Base-by-base conservation (phyloP, 2,797 vertebrate species). In the Urophycis tenuis region DNA sequence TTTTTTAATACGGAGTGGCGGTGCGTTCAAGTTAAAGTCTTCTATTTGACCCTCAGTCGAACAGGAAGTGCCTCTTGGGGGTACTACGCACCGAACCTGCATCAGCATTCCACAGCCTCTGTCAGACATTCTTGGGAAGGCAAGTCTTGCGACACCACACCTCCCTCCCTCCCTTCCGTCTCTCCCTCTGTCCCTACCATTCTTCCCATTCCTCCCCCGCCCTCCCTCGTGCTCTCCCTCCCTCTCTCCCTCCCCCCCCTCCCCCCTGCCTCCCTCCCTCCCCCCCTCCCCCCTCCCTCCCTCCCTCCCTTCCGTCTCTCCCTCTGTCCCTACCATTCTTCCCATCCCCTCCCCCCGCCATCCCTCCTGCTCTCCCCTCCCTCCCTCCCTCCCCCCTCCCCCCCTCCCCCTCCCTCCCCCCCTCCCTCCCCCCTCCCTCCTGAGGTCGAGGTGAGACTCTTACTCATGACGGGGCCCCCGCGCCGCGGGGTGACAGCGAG, bases 61-160 rank as follows among this genome's bases (percentile, higher is more conserved):
- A 29, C 60, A 67, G 60, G 60, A 67, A 60, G 11, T 60, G n/a
- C 53, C 60, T 29, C 60, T 10, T 19, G 53, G 60, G 60, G 7
- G n/a, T n/a, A n/a, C n/a, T n/a, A 29, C n/a, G 25, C 3, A n/a
- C 60, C 11, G 25, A 29, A 81, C 84, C 73, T 64, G 76, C 78
- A 41, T 80, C 81, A 78, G 80, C 84, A 85, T 89, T 89, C 87
- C 85, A 67, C 85, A 12, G 60, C 78, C 81, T 74, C 82, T 84
- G 85, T 84, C 77, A 36, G 82, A 85, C 77, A 81, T 73, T 79
- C 77, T 83, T 78, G 79, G 87, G 89, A 90, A 88, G 89, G 87
- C 71, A 39, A 75, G 3, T 74, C 85, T 78, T 81, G 32, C 8
- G n/a, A 74, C 80, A 76, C 75, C 85, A n/a, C n/a, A n/a, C 25